phyloP scores from a whole-genome alignment of 2,113 vertebrate genomes.

The Barnardius zonarius region DNA sequence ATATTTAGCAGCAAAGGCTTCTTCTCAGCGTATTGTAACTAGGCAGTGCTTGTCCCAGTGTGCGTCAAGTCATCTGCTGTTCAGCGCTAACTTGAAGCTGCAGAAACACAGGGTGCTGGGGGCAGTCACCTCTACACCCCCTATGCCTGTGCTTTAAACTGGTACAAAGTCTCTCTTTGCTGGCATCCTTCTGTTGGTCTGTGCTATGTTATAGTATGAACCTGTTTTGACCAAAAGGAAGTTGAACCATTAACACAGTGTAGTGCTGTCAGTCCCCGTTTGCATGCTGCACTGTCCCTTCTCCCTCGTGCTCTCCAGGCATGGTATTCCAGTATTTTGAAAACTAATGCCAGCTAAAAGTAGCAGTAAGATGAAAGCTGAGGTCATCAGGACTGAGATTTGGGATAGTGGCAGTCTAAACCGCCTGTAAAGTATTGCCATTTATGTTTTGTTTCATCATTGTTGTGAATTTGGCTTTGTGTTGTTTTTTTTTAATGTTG shows the following conservation, averaged over 20 bases:
- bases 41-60: background rate
- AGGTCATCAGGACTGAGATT: background rate
- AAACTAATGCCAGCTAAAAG: background rate
- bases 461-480: background rate
- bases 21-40: rapidly evolving
- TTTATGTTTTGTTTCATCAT: background rate
- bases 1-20: background rate
- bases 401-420: background rate
- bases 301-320: rapidly evolving
- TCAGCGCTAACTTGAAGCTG: background rate
- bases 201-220: rapidly evolving
- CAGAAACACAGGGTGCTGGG: background rate
- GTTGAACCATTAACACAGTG: background rate
- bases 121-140: background rate
- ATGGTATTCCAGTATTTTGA: background rate
- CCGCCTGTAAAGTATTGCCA: background rate
- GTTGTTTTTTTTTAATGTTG: background rate
- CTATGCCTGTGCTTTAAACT: background rate
- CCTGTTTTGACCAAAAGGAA: background rate
- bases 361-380: background rate
- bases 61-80: background rate
- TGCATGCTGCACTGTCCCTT: background rate
- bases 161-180: rapidly evolving
- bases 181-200: background rate
- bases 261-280: background rate